Evolutionary conservation across 2,113 vertebrate species (phyloP).

Genomic region (Eclectus roratus): DNA sequence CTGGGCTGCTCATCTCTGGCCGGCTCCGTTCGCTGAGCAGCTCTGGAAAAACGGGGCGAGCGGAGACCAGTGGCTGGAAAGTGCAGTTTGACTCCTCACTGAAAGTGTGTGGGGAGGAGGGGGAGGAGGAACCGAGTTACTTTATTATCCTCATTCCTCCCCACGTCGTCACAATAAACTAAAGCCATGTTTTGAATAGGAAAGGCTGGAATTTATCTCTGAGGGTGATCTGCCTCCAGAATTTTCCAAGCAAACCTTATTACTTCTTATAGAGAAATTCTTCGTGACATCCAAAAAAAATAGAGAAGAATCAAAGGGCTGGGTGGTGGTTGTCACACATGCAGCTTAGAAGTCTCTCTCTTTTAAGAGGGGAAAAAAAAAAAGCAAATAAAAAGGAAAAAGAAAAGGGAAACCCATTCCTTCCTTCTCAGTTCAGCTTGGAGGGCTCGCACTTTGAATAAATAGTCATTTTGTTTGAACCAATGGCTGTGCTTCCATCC

Average conservation of each 20-base stretch:
- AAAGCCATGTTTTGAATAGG: constrained; percentile 7
- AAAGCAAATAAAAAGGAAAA: background rate
- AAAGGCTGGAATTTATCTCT: constrained; percentile 34
- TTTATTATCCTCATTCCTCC: constrained; percentile 41
- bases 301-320: constrained; percentile 14
- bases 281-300: background rate
- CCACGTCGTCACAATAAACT: background rate
- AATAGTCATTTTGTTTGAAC: constrained; percentile 66
- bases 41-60: background rate
- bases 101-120: constrained; percentile 19
- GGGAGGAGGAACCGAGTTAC: constrained; percentile 26
- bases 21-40: background rate
- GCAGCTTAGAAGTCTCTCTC: constrained; percentile 1
- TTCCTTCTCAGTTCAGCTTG: constrained; percentile 31
- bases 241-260: constrained; percentile 12
- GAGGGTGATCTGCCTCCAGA: background rate
- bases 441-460: constrained; percentile 54
- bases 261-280: background rate
- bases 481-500: constrained; percentile 72
- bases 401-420: background rate
- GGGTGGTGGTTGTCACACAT: constrained; percentile 15
- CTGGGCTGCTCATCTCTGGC: background rate
- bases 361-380: fast-evolving
- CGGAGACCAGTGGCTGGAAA: background rate
- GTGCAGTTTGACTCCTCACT: background rate